phyloP scores from a whole-genome alignment of 2,888 invertebrate species.

The Callosobruchus maculatus region DNA sequence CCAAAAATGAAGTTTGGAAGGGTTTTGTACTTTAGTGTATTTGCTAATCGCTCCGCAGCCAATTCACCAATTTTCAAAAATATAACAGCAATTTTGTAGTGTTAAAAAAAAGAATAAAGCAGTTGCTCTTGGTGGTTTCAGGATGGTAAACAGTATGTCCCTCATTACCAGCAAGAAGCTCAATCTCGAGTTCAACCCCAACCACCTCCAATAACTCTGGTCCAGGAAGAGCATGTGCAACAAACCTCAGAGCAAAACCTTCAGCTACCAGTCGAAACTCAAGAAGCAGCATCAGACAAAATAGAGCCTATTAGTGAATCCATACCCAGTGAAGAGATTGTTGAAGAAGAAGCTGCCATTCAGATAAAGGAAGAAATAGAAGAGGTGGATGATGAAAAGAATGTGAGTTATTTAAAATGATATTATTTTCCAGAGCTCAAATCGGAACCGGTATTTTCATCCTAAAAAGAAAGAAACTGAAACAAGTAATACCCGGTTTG shows the following conservation, averaged over 20 bases:
- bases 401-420: neutral
- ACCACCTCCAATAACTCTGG: neutral
- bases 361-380: slow-evolving; percentile 5
- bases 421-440: no score
- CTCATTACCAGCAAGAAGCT: slow-evolving; percentile 27
- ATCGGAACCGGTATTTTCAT: no score
- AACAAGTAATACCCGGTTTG: no score
- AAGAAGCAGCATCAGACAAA: neutral
- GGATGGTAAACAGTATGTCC: slow-evolving; percentile 13
- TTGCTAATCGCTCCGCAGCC: no score
- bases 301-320: neutral
- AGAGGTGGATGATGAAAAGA: neutral
- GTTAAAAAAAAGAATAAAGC: no score
- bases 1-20: no score
- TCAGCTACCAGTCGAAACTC: neutral
- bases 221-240: neutral
- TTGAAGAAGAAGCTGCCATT: neutral
- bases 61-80: no score
- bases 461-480: no score
- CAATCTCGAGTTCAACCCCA: neutral
- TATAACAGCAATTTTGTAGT: no score
- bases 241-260: neutral
- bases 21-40: no score
- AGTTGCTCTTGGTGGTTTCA: no score
- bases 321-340: neutral